phyloP scores from a whole-genome alignment of 2,888 invertebrate genomes.

The Apantesis nais region DNA sequence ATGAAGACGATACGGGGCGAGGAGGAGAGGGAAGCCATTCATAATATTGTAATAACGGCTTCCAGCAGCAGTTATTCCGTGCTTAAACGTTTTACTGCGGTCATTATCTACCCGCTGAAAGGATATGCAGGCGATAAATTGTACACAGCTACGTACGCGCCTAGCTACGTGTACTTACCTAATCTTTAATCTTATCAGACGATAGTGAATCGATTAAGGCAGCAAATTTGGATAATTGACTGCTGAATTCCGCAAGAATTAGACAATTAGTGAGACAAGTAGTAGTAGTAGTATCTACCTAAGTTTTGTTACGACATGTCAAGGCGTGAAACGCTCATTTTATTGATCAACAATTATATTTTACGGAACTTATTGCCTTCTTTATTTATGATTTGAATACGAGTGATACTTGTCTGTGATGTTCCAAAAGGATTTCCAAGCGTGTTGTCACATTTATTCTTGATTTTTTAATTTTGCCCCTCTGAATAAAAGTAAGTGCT shows the following conservation, averaged over 20 bases:
- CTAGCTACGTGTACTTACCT: conserved; percentile 52
- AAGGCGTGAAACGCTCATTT: neutral
- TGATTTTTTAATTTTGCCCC: neutral
- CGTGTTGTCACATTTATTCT: neutral
- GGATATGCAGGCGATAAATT: conserved; percentile 85
- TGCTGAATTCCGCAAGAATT: conserved; percentile 8
- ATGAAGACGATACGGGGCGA: conserved; percentile 45
- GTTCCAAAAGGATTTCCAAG: neutral
- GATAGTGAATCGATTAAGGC: conserved; percentile 23
- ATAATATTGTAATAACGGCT: conserved; percentile 85
- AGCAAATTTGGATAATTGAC: conserved; percentile 25
- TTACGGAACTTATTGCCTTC: neutral
- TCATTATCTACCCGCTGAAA: conserved; percentile 85
- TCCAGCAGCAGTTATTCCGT: conserved; percentile 83
- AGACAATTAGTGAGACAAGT: no score
- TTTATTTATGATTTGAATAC: neutral
- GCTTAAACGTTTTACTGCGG: conserved; percentile 86
- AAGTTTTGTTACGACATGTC: neutral
- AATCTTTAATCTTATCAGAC: conserved; percentile 43
- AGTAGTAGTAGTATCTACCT: neutral
- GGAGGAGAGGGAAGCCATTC: conserved; percentile 77
- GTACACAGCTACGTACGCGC: conserved; percentile 71
- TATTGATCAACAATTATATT: no score
- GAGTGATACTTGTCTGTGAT: neutral
- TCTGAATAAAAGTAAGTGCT: neutral